Evolutionary conservation across 2,888 invertebrate genomes (phyloP).

Genomic region (Chloroclysta siterata): DNA sequence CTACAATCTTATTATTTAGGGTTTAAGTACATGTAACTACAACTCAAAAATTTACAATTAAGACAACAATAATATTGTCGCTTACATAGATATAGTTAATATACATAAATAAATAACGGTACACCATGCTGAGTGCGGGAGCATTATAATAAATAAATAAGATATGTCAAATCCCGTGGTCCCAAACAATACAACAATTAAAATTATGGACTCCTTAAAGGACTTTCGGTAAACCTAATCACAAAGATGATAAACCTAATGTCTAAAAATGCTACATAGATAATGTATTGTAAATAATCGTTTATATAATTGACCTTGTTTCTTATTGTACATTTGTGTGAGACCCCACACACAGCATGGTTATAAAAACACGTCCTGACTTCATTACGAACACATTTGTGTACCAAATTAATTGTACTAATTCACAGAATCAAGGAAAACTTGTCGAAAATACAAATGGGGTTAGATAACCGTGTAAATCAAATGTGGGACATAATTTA

Average conservation of each 20-base stretch:
- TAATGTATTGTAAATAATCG: constrained; percentile 35
- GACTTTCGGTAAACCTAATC: constrained; percentile 20
- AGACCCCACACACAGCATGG: constrained; percentile 36
- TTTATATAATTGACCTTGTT: constrained; percentile 53
- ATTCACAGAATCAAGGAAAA: constrained; percentile 4
- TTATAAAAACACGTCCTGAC: constrained; percentile 20
- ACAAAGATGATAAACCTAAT: constrained; percentile 24
- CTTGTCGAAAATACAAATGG: constrained; percentile 5
- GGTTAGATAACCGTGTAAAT: constrained; percentile 3
- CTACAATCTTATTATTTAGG: constrained; percentile 26
- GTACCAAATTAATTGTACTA: constrained; percentile 6
- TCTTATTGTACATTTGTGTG: constrained; percentile 22
- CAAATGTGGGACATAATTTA: constrained; percentile 33
- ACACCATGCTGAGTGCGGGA: constrained; percentile 35
- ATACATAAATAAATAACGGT: constrained; percentile 35
- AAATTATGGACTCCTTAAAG: constrained; percentile 40
- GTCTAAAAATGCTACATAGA: constrained; percentile 24
- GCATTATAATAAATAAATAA: constrained; percentile 45
- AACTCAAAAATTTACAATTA: constrained; percentile 54
- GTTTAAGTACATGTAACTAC: constrained; percentile 60
- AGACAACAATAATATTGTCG: constrained; percentile 47
- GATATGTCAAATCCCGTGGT: constrained; percentile 23
- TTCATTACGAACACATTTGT: constrained; percentile 27
- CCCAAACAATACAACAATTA: constrained; percentile 27
- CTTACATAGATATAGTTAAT: constrained; percentile 39